These are phyloP conservation scores for Herpailurus yagouaroundi DNA, from an alignment of 2,113 vertebrate species.

Conservation along the genomic window DNA sequence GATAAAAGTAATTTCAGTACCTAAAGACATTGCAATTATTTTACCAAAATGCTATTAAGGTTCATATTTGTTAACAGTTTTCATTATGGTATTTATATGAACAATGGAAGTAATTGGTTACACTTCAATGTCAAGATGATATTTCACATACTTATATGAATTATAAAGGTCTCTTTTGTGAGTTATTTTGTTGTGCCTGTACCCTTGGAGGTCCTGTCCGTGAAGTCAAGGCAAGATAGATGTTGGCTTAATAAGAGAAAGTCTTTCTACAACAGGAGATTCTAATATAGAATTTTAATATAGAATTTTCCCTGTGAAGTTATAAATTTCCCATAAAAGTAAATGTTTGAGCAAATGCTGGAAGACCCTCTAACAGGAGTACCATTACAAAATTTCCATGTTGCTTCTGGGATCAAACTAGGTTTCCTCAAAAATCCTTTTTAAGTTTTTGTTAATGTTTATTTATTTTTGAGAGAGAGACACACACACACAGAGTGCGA, in stretches of 20 bases:
- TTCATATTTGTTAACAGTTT: neutral
- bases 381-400: neutral
- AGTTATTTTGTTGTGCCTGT: neutral
- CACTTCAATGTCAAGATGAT: constrained; percentile 58
- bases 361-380: neutral
- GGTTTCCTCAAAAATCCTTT: neutral
- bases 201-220: neutral
- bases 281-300: neutral
- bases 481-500: too few species aligned
- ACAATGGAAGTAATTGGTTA: constrained; percentile 39
- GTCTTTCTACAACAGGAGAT: neutral
- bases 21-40: neutral
- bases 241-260: neutral
- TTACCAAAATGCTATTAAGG: neutral
- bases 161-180: neutral
- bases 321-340: neutral
- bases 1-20: neutral
- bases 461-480: too few species aligned
- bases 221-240: neutral
- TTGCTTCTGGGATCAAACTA: neutral
- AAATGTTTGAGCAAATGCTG: neutral
- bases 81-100: neutral
- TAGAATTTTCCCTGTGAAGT: neutral
- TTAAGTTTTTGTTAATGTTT: neutral
- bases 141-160: neutral